Percentiles rank a stretch among this genome's conserved stretches.
phyloP scores from a whole-genome alignment of 2,113 vertebrate species.

The Gambusia affinis region DNA sequence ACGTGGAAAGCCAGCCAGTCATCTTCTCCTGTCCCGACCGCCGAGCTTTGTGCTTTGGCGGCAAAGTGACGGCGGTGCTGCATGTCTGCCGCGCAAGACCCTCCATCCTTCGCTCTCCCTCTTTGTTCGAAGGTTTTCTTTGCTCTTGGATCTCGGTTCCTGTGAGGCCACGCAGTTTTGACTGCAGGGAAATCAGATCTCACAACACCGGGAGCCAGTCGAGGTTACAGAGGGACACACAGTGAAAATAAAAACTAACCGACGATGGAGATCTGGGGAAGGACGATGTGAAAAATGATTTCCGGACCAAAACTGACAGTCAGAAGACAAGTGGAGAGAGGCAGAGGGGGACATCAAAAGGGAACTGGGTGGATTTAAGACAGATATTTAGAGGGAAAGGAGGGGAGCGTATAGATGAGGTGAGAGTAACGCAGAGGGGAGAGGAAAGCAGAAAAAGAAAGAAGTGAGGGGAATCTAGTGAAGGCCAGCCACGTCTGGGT shows the following conservation, averaged over 20 bases:
- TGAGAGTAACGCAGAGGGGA: slow-evolving; percentile 43
- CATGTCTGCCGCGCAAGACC: slow-evolving; percentile 43
- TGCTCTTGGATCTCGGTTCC: slow-evolving; percentile 40
- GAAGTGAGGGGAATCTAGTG: slow-evolving; percentile 29
- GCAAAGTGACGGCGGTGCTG: slow-evolving; percentile 56
- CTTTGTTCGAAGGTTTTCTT: slow-evolving; percentile 29
- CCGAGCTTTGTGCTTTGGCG: slow-evolving; percentile 49
- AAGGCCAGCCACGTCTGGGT: slow-evolving; percentile 64
- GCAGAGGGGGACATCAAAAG: slow-evolving; percentile 30
- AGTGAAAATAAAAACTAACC: slow-evolving; percentile 7
- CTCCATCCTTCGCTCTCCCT: slow-evolving; percentile 13
- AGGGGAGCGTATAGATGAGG: slow-evolving; percentile 54
- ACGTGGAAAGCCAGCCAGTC: slow-evolving; percentile 65
- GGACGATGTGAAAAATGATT: slow-evolving; percentile 23
- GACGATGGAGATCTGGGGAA: slow-evolving; percentile 25
- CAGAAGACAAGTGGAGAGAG: slow-evolving; percentile 13
- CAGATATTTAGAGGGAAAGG: neutral
- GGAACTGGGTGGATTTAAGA: slow-evolving; percentile 36
- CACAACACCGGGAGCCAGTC: slow-evolving; percentile 60
- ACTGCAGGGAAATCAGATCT: slow-evolving; percentile 69
- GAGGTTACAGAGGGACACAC: slow-evolving; percentile 17
- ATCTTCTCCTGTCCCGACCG: slow-evolving; percentile 51
- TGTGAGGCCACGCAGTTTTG: slow-evolving; percentile 64
- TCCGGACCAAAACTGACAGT: slow-evolving; percentile 23
- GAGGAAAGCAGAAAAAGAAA: slow-evolving; percentile 36